phyloP scores from a whole-genome alignment of 2,888 invertebrate species.

The Caenorhabditis afra region DNA sequence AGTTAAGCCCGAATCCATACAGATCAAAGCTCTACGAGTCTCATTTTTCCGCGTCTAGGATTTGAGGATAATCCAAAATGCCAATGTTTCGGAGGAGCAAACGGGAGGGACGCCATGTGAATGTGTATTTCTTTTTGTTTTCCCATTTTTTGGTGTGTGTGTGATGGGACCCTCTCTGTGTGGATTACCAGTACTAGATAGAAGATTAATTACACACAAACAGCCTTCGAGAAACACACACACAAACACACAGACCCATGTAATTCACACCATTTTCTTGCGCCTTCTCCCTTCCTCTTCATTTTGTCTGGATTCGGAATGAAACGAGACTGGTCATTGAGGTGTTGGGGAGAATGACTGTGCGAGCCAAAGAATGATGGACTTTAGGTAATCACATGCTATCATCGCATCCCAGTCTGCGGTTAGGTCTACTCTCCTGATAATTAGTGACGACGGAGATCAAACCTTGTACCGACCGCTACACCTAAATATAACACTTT shows the following conservation, averaged over 20 bases:
- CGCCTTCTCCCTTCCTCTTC: not conserved
- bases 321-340: conserved; percentile 23
- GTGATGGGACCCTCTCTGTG: not conserved
- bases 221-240: not conserved
- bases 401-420: conserved; percentile 5
- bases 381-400: conserved; percentile 36
- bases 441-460: conserved; percentile 12
- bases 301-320: conserved; percentile 9
- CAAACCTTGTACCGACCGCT: conserved; percentile 1
- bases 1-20: conserved; percentile 1
- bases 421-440: conserved; percentile 6
- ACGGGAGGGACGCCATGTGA: too few relatives aligned
- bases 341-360: not conserved
- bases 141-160: not conserved
- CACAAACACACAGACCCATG: too few relatives aligned
- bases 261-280: not conserved
- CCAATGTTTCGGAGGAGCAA: conserved; percentile 20
- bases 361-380: not conserved
- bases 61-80: conserved; percentile 7
- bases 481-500: too few relatives aligned
- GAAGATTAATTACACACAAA: conserved; percentile 35
- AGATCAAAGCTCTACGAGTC: conserved; percentile 1
- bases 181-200: conserved; percentile 31
- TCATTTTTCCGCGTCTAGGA: not conserved
- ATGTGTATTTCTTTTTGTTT: conserved; percentile 5